Evolutionary conservation across 2,113 vertebrate genomes (phyloP), one percentile per base, ranked within the genome.

Genomic region (Chaetodon trifascialis): DNA sequence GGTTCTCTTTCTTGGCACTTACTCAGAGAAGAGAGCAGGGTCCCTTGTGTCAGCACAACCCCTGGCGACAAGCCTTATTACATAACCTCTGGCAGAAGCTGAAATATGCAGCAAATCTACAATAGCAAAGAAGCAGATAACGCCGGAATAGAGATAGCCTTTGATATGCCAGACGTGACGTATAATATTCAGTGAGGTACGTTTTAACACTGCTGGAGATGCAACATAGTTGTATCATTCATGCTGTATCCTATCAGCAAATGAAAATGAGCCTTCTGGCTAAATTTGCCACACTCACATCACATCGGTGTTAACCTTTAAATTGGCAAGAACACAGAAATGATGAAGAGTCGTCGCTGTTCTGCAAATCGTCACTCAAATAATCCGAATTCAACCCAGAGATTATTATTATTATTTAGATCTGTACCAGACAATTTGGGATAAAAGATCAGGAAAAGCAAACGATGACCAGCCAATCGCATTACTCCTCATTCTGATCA

Each of bases 11-110:
- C 83, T 84, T 84, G 85, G 83, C 87, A 77, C 83, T 73, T 44
- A 54, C 76, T 84, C 80, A 71, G 76, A 85, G 55, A 80, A 21
- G 62, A 81, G 83, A 86, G 82, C 76, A 30, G 55, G 42, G 65
- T 90, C 91, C 86, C 75, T 68, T 46, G 84, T 80, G 82, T 82
- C 77, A 30, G 79, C 73, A 54, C 75, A 84, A 86, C 80, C 93
- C 70, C 86, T 70, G 81, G 80, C 52, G 69, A 84, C 75, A 88
- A 66, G 76, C 81, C 40, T 86, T 74, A 82, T 93, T 89, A 89
- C 83, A 73, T 90, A 87, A 89, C 81, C 86, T n/a, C 77, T 67
- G 71, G 82, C 67, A 78, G 42, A 68, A 78, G 64, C 60, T 72
- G 52, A 86, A 92, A 86, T 77, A 79, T 82, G 82, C 80, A 65